Base-by-base conservation (phyloP, 1,140 invertebrate genomes). In the Pachyrhynchus sulphureomaculatus region DNA sequence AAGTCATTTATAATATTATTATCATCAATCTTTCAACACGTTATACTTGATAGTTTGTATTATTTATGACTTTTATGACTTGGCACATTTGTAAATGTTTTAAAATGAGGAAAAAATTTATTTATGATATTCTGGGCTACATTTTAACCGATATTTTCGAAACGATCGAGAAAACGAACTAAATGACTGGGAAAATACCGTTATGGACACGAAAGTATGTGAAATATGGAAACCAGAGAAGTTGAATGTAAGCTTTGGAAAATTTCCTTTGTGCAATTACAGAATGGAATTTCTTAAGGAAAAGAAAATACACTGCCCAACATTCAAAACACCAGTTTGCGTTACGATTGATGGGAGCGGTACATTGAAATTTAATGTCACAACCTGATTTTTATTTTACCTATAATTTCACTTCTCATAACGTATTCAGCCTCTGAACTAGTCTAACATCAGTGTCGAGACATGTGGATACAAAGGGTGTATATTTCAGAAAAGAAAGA, bases 31-130 rank as follows among this genome's bases (percentile, higher is more conserved):
- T 58, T 49, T 49, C 44, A 39, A 58, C 44, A 48, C 45, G 44
- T 49, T 58, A 18, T 15, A 20, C 56, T 49, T 49, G 56, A 58
- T 58, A 58, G 56, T 58, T 58, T 49, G 56, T 44, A 58, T 58
- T 58, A 58, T 58, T 58, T 58, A 58, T 49, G 45, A 58, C 56
- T 24, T 9, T 24, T 48, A 58, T 58, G 56, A 58, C 56, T 48
- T 24, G 36, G 56, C 56, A 58, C 24, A 58, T 58, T 58, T 57
- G 52, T 55, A 44, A 55, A 55, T 55, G 21, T 55, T 55, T 55
- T 29, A 42, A 34, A 57, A 57, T 29, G 42, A 45, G 26, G 41
- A 44, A 42, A 55, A 42, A 29, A 21, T 47, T 47, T n/a, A 45
- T 57, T 57, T 57, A 44, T 45, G 39, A 23, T 57, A 39, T 29